Conservation (phyloP, 2,797 vertebrate genomes). For the Oreortyx pictus region DNA sequence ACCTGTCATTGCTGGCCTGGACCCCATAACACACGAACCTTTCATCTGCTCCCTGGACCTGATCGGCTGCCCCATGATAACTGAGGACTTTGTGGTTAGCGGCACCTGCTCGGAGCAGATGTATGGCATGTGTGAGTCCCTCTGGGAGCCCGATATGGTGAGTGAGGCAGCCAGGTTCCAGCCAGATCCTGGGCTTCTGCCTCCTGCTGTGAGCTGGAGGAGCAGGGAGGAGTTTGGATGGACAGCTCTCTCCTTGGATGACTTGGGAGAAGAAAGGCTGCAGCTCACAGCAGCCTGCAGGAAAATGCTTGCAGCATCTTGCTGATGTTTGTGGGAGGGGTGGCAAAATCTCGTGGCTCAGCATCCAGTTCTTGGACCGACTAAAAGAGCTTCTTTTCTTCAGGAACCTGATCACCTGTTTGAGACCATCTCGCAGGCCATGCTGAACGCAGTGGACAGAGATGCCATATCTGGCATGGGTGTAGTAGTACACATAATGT, state of each 20-base stretch:
- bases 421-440: constrained; percentile 97
- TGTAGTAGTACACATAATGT: constrained; percentile 94
- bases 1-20: constrained; percentile 94
- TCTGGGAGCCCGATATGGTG: constrained; percentile 97
- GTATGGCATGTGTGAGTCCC: constrained; percentile 98
- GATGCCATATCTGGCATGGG: constrained; percentile 98
- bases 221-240: too few relatives aligned
- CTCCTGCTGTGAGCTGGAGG: background rate
- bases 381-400: background rate
- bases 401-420: constrained; percentile 96
- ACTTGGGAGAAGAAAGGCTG: background rate
- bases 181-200: rapidly evolving
- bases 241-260: background rate
- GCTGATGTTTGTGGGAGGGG: background rate
- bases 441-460: constrained; percentile 95
- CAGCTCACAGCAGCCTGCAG: background rate
- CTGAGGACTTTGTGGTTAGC: constrained; percentile 98
- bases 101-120: constrained; percentile 98
- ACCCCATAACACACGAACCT: constrained; percentile 90
- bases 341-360: background rate
- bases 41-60: constrained; percentile 97
- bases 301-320: rapidly evolving
- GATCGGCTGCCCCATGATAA: constrained; percentile 98
- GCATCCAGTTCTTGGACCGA: background rate
- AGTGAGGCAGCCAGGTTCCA: constrained; percentile 52